Evolutionary conservation across 2,888 invertebrate species (phyloP).

Genomic region (Leucoma salicis): DNA sequence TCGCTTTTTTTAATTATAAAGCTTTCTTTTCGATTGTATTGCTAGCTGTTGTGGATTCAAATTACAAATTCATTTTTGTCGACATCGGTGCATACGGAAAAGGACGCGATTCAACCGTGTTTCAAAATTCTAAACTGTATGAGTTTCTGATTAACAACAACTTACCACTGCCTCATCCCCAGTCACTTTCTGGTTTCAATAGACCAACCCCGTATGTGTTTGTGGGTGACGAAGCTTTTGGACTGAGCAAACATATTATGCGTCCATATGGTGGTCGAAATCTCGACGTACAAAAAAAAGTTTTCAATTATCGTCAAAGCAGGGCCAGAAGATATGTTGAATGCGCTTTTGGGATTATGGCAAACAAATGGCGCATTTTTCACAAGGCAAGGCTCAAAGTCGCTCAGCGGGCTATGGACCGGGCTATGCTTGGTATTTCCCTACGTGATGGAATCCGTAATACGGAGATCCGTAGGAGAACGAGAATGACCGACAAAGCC

Average conservation of each 20-base stretch:
- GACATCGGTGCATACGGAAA: slow-evolving; percentile 6
- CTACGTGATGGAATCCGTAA: too few relatives aligned
- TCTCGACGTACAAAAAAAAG: slow-evolving; percentile 24
- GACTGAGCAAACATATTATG: slow-evolving; percentile 6
- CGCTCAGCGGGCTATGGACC: too few relatives aligned
- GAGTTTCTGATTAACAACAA: slow-evolving; percentile 21
- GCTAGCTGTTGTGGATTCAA: slow-evolving; percentile 5
- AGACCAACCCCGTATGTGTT: slow-evolving; percentile 8
- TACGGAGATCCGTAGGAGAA: too few relatives aligned
- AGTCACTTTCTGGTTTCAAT: slow-evolving; percentile 18
- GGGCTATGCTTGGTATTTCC: too few relatives aligned
- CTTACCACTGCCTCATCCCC: slow-evolving; percentile 26
- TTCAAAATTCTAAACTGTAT: slow-evolving; percentile 25
- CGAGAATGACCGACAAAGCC: too few relatives aligned
- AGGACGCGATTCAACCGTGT: not conserved
- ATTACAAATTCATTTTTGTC: slow-evolving; percentile 5
- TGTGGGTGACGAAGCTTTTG: slow-evolving; percentile 9
- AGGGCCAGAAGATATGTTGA: slow-evolving; percentile 5
- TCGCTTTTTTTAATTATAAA: slow-evolving; percentile 17
- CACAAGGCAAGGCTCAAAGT: slow-evolving; percentile 21
- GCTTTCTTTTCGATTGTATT: not conserved
- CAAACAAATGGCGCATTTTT: slow-evolving; percentile 13
- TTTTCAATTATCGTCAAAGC: slow-evolving; percentile 20
- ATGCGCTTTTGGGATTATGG: slow-evolving; percentile 14
- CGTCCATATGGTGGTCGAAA: slow-evolving; percentile 15